Evolutionary conservation across 2,888 invertebrate genomes (phyloP).

Genomic region (Drosophila testacea): DNA sequence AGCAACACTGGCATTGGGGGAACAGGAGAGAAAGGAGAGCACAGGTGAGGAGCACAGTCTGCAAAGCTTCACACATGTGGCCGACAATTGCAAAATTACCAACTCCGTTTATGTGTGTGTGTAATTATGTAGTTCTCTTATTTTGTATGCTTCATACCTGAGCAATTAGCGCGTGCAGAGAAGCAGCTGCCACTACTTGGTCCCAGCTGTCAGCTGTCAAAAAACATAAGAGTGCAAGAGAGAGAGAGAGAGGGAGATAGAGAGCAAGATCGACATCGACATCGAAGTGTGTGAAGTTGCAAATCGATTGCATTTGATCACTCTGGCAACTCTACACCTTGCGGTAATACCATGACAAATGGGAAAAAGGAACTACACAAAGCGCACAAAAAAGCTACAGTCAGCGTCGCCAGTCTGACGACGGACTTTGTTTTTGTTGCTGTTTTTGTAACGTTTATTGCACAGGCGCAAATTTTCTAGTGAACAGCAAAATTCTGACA

Average conservation of each 20-base stretch:
- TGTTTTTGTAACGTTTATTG: constrained; percentile 45
- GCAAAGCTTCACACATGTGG: constrained; percentile 27
- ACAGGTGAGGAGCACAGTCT: constrained; percentile 50
- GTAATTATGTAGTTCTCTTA: constrained; percentile 62
- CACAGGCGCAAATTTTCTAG: constrained; percentile 50
- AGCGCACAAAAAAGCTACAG: constrained; percentile 37
- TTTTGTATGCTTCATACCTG: constrained; percentile 64
- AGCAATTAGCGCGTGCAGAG: constrained; percentile 69
- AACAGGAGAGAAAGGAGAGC: not conserved
- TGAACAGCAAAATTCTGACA: constrained; percentile 45
- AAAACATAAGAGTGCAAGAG: constrained; percentile 21
- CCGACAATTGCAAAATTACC: constrained; percentile 71
- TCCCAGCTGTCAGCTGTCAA: constrained; percentile 60
- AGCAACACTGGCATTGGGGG: constrained; percentile 33
- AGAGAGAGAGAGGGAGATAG: constrained; percentile 19
- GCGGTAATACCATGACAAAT: constrained; percentile 13
- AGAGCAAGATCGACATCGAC: constrained; percentile 37
- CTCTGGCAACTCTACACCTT: constrained; percentile 44
- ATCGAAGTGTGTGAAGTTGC: constrained; percentile 19
- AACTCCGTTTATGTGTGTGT: constrained; percentile 26
- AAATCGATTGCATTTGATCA: constrained; percentile 52
- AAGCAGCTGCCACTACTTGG: constrained; percentile 30
- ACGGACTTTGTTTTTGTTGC: constrained; percentile 8
- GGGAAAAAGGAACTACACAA: constrained; percentile 12
- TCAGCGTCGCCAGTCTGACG: constrained; percentile 69